Evolutionary conservation across 2,888 invertebrate species (phyloP).

Genomic region (Eilema caniola): DNA sequence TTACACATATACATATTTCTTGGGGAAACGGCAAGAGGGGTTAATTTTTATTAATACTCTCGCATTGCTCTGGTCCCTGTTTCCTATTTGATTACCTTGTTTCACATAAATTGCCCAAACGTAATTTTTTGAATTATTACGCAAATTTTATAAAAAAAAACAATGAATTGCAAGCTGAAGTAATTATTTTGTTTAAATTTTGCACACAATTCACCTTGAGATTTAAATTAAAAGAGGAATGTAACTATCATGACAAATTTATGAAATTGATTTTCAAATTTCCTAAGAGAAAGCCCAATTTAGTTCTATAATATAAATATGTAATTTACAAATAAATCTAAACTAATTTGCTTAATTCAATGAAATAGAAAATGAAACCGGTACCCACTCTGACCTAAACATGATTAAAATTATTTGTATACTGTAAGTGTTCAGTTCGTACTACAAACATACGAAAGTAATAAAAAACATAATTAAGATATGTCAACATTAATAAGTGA

Average conservation of each 20-base stretch:
- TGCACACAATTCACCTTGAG: conserved; percentile 19
- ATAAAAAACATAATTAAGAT: conserved; percentile 13
- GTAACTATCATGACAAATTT: conserved; percentile 35
- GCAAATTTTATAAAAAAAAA: too few species aligned
- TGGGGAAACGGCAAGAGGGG: conserved; percentile 49
- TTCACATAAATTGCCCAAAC: conserved; percentile 13
- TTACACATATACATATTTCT: conserved; percentile 16
- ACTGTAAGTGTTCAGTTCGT: conserved; percentile 19
- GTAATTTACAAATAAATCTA: conserved; percentile 27
- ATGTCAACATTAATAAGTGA: conserved; percentile 14
- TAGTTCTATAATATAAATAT: conserved; percentile 17
- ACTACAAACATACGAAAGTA: conserved; percentile 21
- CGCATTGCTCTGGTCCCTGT: conserved; percentile 53
- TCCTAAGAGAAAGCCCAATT: conserved; percentile 17
- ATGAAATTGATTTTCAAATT: conserved; percentile 24
- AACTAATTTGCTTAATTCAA: conserved; percentile 9
- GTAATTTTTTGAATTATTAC: background rate
- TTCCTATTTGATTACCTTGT: conserved; percentile 38
- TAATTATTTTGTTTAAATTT: conserved; percentile 11
- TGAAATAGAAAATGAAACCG: conserved; percentile 29
- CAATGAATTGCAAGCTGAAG: conserved; percentile 6
- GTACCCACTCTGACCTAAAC: conserved; percentile 45
- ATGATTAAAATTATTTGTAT: conserved; percentile 28
- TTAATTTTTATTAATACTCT: conserved; percentile 38
- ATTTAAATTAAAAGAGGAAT: conserved; percentile 48